Evolutionary conservation across 53 echinoderm and acorn worm genomes (phyloP), one percentile per base, ranked within the genome.

Genomic region (Crossaster papposus): DNA sequence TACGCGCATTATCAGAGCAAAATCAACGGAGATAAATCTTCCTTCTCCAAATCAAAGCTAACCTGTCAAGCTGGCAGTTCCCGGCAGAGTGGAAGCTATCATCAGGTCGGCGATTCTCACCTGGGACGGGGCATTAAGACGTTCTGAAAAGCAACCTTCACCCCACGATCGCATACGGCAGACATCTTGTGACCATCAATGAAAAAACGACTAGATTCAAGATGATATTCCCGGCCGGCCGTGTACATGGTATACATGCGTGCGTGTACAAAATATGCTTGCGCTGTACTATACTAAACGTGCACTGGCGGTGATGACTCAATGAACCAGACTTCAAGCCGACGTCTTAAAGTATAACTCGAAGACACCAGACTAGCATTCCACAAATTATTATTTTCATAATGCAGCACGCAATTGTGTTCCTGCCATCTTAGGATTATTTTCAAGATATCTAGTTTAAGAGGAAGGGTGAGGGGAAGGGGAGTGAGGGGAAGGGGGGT

Each of bases 351-450:
- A 82, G 64, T 64, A 0, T 26, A 23, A 35, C 65, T 36, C 26
- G 14, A 82, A 82, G 82, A 82, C 68, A 68, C 82, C 82, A 82
- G 82, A 68, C 82, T 82, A n/a, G 38, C 24, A 68, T 26, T 68
- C 28, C 44, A 44, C 44, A 44, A 44, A 44, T 44, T 44, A n/a
- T n/a, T n/a, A n/a, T n/a, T n/a, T n/a, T n/a, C n/a, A n/a, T n/a
- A n/a, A n/a, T n/a, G n/a, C n/a, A n/a, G n/a, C n/a, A n/a, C n/a
- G n/a, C n/a, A n/a, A n/a, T n/a, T n/a, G n/a, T n/a, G n/a, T n/a
- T n/a, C n/a, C n/a, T n/a, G n/a, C n/a, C n/a, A n/a, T n/a, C n/a
- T n/a, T n/a, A n/a, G n/a, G n/a, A n/a, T n/a, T n/a, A n/a, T n/a
- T n/a, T n/a, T n/a, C n/a, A n/a, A n/a, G n/a, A n/a, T n/a, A n/a